Evolutionary conservation across 2,888 invertebrate species (phyloP).

Genomic region (Gandaritis pyraliata): DNA sequence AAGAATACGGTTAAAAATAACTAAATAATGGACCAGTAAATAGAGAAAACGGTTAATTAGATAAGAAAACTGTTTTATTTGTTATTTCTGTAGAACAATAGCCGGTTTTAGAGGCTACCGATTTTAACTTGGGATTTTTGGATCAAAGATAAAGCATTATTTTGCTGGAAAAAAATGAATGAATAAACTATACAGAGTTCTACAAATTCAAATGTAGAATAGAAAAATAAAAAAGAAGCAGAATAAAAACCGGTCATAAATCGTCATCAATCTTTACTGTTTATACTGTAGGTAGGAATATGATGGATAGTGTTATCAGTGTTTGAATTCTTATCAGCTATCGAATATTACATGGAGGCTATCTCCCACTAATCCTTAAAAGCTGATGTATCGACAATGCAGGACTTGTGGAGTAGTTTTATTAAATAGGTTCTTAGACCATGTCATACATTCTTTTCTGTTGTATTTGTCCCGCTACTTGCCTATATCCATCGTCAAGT

Average conservation of each 20-base stretch:
- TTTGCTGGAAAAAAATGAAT: conserved; percentile 1
- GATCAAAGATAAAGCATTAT: conserved; percentile 34
- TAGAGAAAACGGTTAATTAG: conserved; percentile 55
- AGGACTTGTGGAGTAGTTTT: conserved; percentile 40
- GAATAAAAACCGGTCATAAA: conserved; percentile 18
- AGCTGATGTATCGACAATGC: conserved; percentile 54
- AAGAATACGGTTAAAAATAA: conserved; percentile 64
- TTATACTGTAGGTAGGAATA: conserved; percentile 30
- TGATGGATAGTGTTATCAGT: conserved; percentile 33
- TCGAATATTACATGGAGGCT: conserved; percentile 57
- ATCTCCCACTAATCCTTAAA: conserved; percentile 63
- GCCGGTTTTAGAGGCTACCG: conserved; percentile 32
- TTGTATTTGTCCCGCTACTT: neutral
- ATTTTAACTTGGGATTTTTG: conserved; percentile 30
- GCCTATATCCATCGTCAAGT: neutral
- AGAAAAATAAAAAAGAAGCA: no score
- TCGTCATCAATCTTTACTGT: conserved; percentile 18
- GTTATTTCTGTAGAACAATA: conserved; percentile 45
- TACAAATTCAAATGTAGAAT: no score
- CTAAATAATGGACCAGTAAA: conserved; percentile 59
- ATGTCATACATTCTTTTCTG: no score
- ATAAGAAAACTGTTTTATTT: conserved; percentile 44
- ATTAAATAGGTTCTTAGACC: no score
- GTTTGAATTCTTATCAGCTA: conserved; percentile 47
- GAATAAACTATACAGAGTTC: neutral